Base-by-base conservation (phyloP, 2,888 invertebrate species). In the Heliconius hortense region DNA sequence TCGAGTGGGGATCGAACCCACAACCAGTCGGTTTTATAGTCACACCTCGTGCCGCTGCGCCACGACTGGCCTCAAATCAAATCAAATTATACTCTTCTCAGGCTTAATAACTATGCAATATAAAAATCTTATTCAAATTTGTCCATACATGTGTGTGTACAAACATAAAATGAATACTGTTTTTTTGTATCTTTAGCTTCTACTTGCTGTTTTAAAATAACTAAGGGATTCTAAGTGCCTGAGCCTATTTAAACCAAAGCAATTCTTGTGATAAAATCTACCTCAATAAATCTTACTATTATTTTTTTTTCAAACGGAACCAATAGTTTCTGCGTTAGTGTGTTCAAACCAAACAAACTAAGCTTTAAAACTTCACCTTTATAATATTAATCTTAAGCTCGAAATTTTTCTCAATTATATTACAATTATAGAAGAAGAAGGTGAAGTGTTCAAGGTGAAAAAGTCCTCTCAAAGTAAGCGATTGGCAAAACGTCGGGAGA, bases 381-480 rank as follows among this genome's bases (percentile, higher is more conserved):
- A 48, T 18, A 7, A 48, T 48, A 18, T 48, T 48, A 48, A 7
- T 48, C 5, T 48, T 48, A 21, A 48, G 48, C 48, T 48, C 18
- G 4, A 48, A 7, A 7, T 5, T 48, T 48, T 48, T 64, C n/a
- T 39, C 10, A 66, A 66, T 24, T 24, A 66, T 66, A 21, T 62
- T 71, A 24, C 39, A 59, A 39, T 71, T 71, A 71, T 62, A 84
- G 97, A 97, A 87, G 87, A 87, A 82, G 97, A 96, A 21, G 71
- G 70, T 39, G 98, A 98, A 92, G 96, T 97, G 72, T 99, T 99
- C 90, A 97, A 98, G 95, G 97, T 99, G 72, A 98, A 98, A 89
- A 99, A 99, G 90, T 98, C 99, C 13, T 98, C 97, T 13, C 97
- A 98, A 86, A 98, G 98, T 90, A 97, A 98, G 90, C 96, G 97